Conservation (phyloP, 1,140 invertebrate species). For the Habropoda laboriosa region DNA sequence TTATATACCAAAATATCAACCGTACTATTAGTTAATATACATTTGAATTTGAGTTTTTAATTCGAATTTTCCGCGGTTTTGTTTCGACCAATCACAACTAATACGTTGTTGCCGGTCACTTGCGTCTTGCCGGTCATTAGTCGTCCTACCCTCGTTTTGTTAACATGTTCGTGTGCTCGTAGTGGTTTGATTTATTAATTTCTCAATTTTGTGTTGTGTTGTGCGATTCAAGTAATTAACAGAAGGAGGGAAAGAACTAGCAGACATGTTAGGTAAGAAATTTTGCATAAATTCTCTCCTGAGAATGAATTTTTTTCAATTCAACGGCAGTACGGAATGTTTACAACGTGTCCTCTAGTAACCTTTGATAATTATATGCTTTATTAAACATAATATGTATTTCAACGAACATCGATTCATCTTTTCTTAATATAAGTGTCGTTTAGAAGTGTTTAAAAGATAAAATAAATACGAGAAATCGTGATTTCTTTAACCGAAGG, state of each 20-base stretch:
- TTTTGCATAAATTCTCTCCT: background rate
- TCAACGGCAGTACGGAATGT: no score
- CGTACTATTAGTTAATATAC: no score
- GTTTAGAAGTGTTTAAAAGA: background rate
- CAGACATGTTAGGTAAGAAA: background rate
- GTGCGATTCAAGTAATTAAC: background rate
- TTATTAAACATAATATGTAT: background rate
- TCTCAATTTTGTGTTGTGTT: background rate
- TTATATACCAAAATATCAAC: no score
- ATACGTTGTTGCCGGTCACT: background rate
- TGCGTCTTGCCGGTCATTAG: background rate
- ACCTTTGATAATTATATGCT: no score
- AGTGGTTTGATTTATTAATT: background rate
- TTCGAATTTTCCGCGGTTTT: no score
- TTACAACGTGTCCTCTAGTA: background rate
- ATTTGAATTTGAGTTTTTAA: no score
- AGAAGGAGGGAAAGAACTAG: background rate
- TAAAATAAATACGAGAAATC: background rate
- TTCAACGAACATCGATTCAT: background rate
- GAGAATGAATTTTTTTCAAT: background rate
- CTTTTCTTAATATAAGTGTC: background rate
- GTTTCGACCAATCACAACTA: background rate
- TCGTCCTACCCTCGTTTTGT: background rate
- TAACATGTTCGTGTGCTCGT: background rate
- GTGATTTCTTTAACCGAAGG: background rate